Conservation (phyloP, 2,113 vertebrate genomes). For the Eira barbara region DNA sequence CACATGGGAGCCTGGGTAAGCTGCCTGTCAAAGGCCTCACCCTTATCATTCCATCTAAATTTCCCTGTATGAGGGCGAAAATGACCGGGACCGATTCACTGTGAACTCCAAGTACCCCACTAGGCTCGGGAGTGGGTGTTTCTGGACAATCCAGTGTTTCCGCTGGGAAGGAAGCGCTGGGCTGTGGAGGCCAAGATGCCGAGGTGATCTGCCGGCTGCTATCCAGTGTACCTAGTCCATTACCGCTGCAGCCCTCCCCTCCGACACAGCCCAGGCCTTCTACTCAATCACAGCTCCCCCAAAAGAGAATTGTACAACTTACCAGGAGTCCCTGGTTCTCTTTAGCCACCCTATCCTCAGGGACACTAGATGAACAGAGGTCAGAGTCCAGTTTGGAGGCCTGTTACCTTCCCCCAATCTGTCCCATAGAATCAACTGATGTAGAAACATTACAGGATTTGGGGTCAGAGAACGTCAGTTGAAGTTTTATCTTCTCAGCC, state of each 20-base stretch:
- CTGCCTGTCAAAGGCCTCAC: neutral
- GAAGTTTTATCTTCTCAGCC: neutral
- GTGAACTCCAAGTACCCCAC: accelerated
- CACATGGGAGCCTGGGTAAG: neutral
- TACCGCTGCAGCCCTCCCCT: neutral
- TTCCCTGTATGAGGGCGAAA: neutral
- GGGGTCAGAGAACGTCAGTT: neutral
- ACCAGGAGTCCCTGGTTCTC: neutral
- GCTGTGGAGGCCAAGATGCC: neutral
- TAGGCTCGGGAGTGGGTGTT: neutral
- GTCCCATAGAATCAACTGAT: neutral
- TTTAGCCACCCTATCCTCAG: neutral
- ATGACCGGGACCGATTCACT: neutral
- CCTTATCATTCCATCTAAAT: neutral
- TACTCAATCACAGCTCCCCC: accelerated
- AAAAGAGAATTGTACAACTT: neutral
- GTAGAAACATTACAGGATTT: neutral
- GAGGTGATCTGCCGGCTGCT: no score
- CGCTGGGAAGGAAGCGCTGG: neutral
- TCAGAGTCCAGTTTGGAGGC: neutral
- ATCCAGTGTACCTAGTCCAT: neutral
- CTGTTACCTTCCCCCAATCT: neutral
- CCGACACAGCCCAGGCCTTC: neutral
- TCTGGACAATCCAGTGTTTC: neutral
- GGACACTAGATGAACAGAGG: neutral